Percentiles rank a stretch among this genome's conserved stretches.
phyloP scores from a whole-genome alignment of 2,888 invertebrate genomes.

The Leptura quadrifasciata region DNA sequence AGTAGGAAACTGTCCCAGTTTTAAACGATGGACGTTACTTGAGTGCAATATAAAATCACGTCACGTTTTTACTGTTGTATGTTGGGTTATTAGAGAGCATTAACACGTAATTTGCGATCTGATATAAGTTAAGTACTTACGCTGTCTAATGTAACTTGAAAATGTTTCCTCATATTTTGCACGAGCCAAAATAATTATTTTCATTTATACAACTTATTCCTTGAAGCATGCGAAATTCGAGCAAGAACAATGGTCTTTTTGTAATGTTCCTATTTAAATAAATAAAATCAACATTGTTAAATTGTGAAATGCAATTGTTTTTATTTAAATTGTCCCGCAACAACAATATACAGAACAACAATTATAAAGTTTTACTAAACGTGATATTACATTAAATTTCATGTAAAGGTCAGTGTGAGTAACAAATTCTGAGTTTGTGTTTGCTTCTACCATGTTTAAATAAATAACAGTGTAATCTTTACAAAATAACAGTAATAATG shows the following conservation, averaged over 20 bases:
- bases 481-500: slow-evolving; percentile 15
- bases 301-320: slow-evolving; percentile 24
- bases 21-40: slow-evolving; percentile 16
- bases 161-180: slow-evolving; percentile 18
- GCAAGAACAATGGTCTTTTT: slow-evolving; percentile 20
- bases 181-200: slow-evolving; percentile 26
- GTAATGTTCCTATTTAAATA: slow-evolving; percentile 19
- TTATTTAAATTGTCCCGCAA: slow-evolving; percentile 14
- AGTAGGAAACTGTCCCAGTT: slow-evolving; percentile 23
- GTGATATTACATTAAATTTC: neutral
- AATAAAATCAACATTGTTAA: slow-evolving; percentile 24
- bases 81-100: slow-evolving; percentile 16
- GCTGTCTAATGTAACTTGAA: neutral
- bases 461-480: neutral
- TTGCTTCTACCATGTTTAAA: neutral
- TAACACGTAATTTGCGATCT: slow-evolving; percentile 21
- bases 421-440: slow-evolving; percentile 9
- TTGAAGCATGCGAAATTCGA: slow-evolving; percentile 31
- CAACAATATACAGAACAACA: neutral
- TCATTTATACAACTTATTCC: slow-evolving; percentile 21
- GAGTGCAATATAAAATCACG: slow-evolving; percentile 13
- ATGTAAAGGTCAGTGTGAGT: slow-evolving; percentile 20
- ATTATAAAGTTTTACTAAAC: slow-evolving; percentile 10
- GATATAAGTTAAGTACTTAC: slow-evolving; percentile 6
- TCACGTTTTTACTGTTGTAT: slow-evolving; percentile 12